Evolutionary conservation across 2,888 invertebrate species (phyloP).

Genomic region (Opisthograptis luteolata): DNA sequence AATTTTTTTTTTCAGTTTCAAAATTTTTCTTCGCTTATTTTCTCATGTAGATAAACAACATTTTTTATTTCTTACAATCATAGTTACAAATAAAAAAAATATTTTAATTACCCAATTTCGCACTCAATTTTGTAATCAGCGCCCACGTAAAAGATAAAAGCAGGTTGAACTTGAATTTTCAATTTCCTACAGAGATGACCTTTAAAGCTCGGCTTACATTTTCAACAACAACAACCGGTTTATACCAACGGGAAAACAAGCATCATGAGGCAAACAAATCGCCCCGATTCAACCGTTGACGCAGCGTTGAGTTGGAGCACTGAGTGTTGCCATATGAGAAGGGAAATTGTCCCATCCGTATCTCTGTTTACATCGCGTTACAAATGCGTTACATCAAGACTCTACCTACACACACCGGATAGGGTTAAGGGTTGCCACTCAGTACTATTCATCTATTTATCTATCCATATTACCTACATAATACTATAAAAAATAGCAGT

Average conservation of each 20-base stretch:
- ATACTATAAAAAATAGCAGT: no score
- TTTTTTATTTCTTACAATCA: no score
- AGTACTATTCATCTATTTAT: neutral
- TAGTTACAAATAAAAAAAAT: no score
- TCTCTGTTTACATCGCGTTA: slow-evolving; percentile 78
- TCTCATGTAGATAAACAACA: no score
- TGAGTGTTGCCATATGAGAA: slow-evolving; percentile 45
- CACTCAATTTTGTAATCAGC: no score
- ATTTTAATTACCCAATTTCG: no score
- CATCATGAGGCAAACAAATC: slow-evolving; percentile 44
- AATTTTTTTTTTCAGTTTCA: no score
- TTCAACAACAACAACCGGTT: neutral
- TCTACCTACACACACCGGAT: slow-evolving; percentile 31
- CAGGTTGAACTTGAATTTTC: no score
- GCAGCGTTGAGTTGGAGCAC: slow-evolving; percentile 33
- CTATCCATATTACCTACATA: neutral
- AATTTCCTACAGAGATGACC: neutral
- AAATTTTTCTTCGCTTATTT: no score
- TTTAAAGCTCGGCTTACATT: neutral
- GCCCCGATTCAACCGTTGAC: slow-evolving; percentile 36
- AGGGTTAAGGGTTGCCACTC: slow-evolving; percentile 22
- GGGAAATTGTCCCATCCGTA: slow-evolving; percentile 60
- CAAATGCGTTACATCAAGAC: slow-evolving; percentile 81
- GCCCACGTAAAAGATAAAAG: no score
- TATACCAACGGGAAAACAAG: slow-evolving; percentile 16